phyloP scores from a whole-genome alignment of 2,888 invertebrate genomes.

The Agrochola circellaris region DNA sequence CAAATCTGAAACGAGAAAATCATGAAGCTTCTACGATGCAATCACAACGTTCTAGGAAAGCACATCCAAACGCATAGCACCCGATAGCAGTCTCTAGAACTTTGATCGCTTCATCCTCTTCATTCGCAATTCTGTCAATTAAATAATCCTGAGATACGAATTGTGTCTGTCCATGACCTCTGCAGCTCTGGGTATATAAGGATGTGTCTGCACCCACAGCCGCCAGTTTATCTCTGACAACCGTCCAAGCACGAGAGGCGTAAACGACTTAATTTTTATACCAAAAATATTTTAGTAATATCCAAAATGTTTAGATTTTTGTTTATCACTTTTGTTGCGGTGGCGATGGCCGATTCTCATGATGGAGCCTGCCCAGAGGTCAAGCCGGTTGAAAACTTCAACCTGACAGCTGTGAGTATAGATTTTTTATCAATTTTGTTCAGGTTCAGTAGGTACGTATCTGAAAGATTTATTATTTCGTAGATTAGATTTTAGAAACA shows the following conservation, averaged over 20 bases:
- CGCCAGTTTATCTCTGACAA: constrained; percentile 73
- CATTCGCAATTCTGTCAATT: constrained; percentile 74
- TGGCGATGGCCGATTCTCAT: constrained; percentile 76
- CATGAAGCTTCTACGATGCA: constrained; percentile 7
- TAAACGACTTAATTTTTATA: constrained; percentile 68
- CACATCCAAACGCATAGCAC: constrained; percentile 26
- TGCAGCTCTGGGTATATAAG: constrained; percentile 78
- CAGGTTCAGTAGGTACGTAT: not conserved
- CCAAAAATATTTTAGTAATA: constrained; percentile 39
- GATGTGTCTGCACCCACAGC: constrained; percentile 58
- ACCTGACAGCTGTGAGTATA: constrained; percentile 78
- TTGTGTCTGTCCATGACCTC: constrained; percentile 82
- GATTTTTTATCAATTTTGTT: not conserved
- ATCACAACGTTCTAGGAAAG: constrained; percentile 16
- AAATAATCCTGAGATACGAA: constrained; percentile 77
- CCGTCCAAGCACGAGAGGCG: constrained; percentile 69
- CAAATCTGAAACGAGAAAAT: not conserved
- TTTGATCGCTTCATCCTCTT: constrained; percentile 63
- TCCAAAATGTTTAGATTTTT: constrained; percentile 77
- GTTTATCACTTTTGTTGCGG: constrained; percentile 76
- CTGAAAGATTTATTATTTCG: not conserved
- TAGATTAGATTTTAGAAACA: no score
- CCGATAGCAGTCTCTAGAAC: constrained; percentile 71
- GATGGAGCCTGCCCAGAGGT: constrained; percentile 81
- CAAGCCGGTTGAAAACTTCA: constrained; percentile 81